Evolutionary conservation across 2,113 vertebrate genomes (phyloP), one percentile per base, ranked within the genome.

Genomic region (Egretta garzetta): DNA sequence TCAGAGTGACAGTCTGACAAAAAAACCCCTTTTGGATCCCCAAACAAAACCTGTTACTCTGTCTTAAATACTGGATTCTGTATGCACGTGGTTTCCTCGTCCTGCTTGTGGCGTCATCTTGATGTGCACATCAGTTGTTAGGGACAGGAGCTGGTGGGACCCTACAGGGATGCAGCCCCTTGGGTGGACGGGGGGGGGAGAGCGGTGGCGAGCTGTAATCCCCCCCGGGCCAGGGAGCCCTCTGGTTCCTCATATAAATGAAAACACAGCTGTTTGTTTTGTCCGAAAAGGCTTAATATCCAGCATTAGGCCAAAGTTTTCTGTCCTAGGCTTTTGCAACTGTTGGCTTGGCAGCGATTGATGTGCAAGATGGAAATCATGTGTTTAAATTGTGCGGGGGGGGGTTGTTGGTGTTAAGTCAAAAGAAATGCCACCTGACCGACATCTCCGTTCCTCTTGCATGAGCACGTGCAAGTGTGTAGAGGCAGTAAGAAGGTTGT

Each of bases 91-190:
- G 22, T 68, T 60, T 72, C 52, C 49, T n/a, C 52, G 59, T 64
- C 53, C 63, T 80, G 16, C 58, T 84, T 43, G 10, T 10, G 9
- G 7, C 7, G 1, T 60, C 28, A 10, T 26, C 39, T 35, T 9
- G 18, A 50, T 0, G 0, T 20, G 47, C 28, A 15, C 43, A 12
- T 83, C 19, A 6, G 28, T 45, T 1, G 0, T 41, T 30, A 47
- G 58, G 50, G 81, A 45, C 37, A 9, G 1, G 14, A 80, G 63
- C n/a, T 3, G 5, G 1, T 63, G 41, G 71, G 55, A 60, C 35
- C 28, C 8, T n/a, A 1, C 0, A 0, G 37, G 32, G n/a, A 18
- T 41, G 59, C n/a, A 70, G 39, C 56, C 10, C 39, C 41, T 60
- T 47, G 71, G 27, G 27, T 0, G 3, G 58, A 8, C 0, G 4